Percentiles rank a stretch among this genome's conserved stretches.
These are phyloP conservation scores for Zoroaster sp. DNA, from an alignment of 53 echinoderm and acorn worm genomes.

Conservation along the genomic window DNA sequence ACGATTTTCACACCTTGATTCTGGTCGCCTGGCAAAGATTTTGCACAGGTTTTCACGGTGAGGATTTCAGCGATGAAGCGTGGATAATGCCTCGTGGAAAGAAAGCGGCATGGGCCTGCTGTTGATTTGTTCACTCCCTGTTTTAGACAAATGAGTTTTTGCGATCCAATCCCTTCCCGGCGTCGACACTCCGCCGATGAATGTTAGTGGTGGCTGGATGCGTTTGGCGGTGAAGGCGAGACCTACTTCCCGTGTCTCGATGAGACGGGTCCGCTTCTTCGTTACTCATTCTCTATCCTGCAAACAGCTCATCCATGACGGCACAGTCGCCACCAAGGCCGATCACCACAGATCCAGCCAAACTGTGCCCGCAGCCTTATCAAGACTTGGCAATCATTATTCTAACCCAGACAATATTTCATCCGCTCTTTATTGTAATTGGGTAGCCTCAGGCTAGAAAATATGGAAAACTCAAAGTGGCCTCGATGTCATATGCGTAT, in stretches of 20 bases:
- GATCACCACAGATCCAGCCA: neutral
- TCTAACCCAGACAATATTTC: neutral
- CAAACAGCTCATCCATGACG: neutral
- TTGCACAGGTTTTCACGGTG: constrained; percentile 8
- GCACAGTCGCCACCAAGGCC: neutral
- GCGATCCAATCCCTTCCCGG: neutral
- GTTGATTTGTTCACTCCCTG: neutral
- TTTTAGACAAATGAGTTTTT: neutral
- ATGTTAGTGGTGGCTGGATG: neutral
- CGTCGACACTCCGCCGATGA: neutral
- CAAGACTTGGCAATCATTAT: neutral
- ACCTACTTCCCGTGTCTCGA: neutral
- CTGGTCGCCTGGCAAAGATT: neutral
- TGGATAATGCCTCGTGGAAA: neutral
- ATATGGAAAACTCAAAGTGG: neutral
- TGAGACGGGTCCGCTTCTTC: neutral
- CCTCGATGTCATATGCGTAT: neutral
- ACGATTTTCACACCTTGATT: constrained; percentile 3
- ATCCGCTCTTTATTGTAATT: neutral
- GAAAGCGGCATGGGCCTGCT: neutral
- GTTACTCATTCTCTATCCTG: neutral
- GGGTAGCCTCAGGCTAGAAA: neutral
- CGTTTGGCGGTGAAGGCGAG: neutral
- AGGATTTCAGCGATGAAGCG: constrained; percentile 12
- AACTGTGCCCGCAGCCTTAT: neutral